Evolutionary conservation across 2,113 vertebrate species (phyloP).

Genomic region (Rhabdomys dilectus): DNA sequence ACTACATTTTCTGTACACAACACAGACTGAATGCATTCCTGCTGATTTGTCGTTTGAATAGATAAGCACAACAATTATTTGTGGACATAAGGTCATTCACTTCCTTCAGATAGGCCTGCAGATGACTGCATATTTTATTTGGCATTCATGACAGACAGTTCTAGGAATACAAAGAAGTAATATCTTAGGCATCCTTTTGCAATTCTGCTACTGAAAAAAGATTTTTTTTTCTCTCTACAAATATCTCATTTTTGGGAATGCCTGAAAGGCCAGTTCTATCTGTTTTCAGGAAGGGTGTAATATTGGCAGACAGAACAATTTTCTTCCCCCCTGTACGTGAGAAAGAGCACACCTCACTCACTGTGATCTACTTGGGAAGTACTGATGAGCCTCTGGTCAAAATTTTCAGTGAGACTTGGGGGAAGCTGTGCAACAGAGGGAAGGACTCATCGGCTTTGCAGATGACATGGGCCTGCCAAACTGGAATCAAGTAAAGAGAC

Average conservation of each 20-base stretch:
- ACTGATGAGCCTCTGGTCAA: neutral
- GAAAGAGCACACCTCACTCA: neutral
- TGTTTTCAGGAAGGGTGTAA: slow-evolving; percentile 63
- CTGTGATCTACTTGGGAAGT: neutral
- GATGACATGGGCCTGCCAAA: neutral
- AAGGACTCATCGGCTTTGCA: neutral
- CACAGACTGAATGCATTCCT: neutral
- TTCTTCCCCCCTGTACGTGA: neutral
- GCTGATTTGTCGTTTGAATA: slow-evolving; percentile 1
- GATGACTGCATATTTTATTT: neutral
- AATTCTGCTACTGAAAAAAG: slow-evolving; percentile 8
- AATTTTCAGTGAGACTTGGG: slow-evolving; percentile 19
- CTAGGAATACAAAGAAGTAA: slow-evolving; percentile 5
- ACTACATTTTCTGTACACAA: neutral
- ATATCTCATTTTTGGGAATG: slow-evolving; percentile 54
- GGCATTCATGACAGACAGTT: neutral
- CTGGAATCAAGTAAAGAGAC: slow-evolving; percentile 1
- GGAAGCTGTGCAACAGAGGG: neutral
- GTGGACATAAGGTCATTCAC: neutral
- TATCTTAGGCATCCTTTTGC: slow-evolving; percentile 23
- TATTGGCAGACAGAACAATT: slow-evolving; percentile 43
- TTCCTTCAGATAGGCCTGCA: neutral
- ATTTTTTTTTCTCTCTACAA: neutral
- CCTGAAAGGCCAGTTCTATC: slow-evolving; percentile 68
- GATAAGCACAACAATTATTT: slow-evolving; percentile 9